Percentiles rank a stretch among this genome's conserved stretches.
Evolutionary conservation across 2,797 vertebrate genomes (phyloP).

Genomic region (Neosilurus mollespiculum): DNA sequence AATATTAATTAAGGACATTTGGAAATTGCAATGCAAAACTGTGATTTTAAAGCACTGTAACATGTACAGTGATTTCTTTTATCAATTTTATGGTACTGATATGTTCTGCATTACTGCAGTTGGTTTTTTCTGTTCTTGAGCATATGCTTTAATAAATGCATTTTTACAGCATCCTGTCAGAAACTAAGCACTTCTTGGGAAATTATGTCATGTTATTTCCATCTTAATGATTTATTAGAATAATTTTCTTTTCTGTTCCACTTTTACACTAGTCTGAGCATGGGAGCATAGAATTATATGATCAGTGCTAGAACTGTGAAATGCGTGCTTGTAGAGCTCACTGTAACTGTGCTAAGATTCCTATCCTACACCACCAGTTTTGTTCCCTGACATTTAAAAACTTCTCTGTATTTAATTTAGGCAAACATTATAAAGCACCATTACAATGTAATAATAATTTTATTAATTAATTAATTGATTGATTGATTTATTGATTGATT

Average conservation of each 20-base stretch:
- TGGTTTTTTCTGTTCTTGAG: conserved; percentile 65
- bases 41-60: conserved; percentile 73
- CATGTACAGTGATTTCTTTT: conserved; percentile 72
- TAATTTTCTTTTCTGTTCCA: conserved; percentile 26
- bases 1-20: conserved; percentile 52
- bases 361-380: not conserved
- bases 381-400: not conserved
- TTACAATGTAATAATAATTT: not conserved
- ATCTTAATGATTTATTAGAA: conserved; percentile 31
- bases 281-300: not conserved
- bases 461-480: too few relatives aligned
- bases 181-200: conserved; percentile 62
- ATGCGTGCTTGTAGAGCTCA: not conserved
- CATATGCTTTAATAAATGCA: conserved; percentile 77
- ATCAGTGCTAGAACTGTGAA: conserved; percentile 26
- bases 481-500: too few relatives aligned
- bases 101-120: conserved; percentile 77
- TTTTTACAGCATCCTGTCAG: conserved; percentile 67
- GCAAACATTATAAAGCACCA: not conserved
- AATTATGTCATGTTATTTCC: conserved; percentile 24
- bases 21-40: conserved; percentile 69
- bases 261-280: not conserved
- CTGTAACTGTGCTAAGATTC: not conserved
- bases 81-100: conserved; percentile 76
- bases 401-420: not conserved